A percentile compares a stretch with the other conserved stretches of the same genome.
Evolutionary conservation across 2,888 invertebrate genomes (phyloP).

Genomic region (Dendrolimus pini): DNA sequence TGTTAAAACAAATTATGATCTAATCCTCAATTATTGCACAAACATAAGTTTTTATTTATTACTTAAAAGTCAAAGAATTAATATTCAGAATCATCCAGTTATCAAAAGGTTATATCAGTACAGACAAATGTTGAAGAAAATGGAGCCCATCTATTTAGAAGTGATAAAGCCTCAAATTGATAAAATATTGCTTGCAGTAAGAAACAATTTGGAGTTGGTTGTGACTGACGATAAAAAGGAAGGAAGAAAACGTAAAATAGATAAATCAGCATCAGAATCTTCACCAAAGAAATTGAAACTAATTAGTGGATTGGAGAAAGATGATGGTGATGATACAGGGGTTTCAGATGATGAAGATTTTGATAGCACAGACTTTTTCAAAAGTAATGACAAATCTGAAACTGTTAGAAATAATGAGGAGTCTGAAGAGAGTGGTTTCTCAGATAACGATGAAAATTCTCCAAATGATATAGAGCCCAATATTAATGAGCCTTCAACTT

Average conservation of each 20-base stretch:
- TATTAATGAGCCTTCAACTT: conserved; percentile 50
- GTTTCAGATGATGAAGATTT: conserved; percentile 62
- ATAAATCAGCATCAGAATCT: conserved; percentile 32
- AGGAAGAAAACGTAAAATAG: conserved; percentile 47
- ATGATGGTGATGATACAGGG: conserved; percentile 62
- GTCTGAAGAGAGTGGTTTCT: conserved; percentile 64
- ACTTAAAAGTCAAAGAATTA: conserved; percentile 84
- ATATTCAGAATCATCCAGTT: conserved; percentile 91
- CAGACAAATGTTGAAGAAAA: conserved; percentile 83
- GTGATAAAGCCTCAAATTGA: conserved; percentile 82
- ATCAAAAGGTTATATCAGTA: conserved; percentile 89
- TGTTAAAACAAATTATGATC: conserved; percentile 81
- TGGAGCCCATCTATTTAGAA: conserved; percentile 82
- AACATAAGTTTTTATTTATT: conserved; percentile 92
- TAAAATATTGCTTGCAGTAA: conserved; percentile 74
- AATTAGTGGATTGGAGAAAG: conserved; percentile 48
- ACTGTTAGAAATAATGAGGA: conserved; percentile 38
- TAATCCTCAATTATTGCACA: conserved; percentile 87
- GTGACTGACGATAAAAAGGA: conserved; percentile 28
- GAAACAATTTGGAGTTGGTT: conserved; percentile 52
- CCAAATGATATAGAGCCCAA: conserved; percentile 39
- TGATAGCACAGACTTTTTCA: conserved; percentile 55
- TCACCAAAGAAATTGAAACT: conserved; percentile 59
- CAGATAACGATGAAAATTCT: conserved; percentile 51
- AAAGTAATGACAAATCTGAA: conserved; percentile 20